These are phyloP conservation scores for Hermetia illucens DNA, from an alignment of 1,140 invertebrate genomes.

Conservation along the genomic window DNA sequence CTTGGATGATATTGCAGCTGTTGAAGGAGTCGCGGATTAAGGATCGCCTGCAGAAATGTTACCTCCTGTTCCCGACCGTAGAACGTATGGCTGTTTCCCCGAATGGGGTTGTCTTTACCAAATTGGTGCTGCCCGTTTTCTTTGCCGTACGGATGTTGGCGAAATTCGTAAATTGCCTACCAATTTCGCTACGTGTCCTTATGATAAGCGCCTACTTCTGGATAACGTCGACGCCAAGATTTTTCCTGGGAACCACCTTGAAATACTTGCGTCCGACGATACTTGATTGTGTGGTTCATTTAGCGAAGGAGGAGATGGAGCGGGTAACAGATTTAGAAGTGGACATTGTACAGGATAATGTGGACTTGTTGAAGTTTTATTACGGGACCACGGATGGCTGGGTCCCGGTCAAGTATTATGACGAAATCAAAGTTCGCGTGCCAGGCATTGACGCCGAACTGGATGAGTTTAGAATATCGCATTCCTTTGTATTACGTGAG, in stretches of 20 bases:
- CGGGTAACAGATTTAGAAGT: conserved; percentile 41
- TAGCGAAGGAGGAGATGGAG: conserved; percentile 49
- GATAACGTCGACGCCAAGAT: conserved; percentile 32
- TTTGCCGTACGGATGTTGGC: conserved; percentile 20
- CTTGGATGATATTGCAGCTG: conserved; percentile 63
- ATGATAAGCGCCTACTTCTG: conserved; percentile 37
- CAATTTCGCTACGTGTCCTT: conserved; percentile 33
- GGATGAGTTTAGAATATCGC: conserved; percentile 47
- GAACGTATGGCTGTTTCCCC: conserved; percentile 58
- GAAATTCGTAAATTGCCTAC: conserved; percentile 37
- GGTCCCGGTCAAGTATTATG: conserved; percentile 52
- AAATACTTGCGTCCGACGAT: conserved; percentile 37
- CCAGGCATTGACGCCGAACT: conserved; percentile 47
- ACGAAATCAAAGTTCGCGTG: conserved; percentile 41
- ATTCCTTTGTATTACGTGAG: conserved; percentile 59
- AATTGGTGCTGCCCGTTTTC: conserved; percentile 20
- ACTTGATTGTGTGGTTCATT: conserved; percentile 38
- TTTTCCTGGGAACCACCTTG: conserved; percentile 30
- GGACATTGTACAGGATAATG: conserved; percentile 35
- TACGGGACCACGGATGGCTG: conserved; percentile 62
- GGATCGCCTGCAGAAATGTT: conserved; percentile 37
- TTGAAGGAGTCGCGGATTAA: conserved; percentile 40
- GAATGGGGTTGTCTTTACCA: conserved; percentile 48
- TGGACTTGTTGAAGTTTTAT: conserved; percentile 52
- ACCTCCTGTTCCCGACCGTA: conserved; percentile 69